Conservation (phyloP, 2,797 vertebrate species). For the Phalloptychus januarius region DNA sequence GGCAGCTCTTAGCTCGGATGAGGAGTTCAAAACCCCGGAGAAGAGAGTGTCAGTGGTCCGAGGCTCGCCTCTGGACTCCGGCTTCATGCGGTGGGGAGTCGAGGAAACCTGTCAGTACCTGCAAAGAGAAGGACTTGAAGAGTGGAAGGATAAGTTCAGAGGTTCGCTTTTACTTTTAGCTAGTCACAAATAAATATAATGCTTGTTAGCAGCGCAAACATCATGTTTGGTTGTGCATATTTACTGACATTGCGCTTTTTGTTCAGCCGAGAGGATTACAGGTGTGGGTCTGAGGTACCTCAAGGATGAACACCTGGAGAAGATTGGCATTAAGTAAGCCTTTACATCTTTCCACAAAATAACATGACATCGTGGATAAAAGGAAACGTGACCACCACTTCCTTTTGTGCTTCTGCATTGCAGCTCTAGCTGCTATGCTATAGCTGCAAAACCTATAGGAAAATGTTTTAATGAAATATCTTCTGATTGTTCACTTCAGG, state of each 20-base stretch:
- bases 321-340: constrained; percentile 77
- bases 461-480: not conserved
- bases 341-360: no score
- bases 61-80: constrained; percentile 3
- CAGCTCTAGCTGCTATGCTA: not conserved
- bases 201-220: not conserved
- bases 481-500: constrained; percentile 37
- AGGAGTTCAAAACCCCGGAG: constrained; percentile 63
- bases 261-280: constrained; percentile 67
- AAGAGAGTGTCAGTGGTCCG: constrained; percentile 43
- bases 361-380: not conserved
- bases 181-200: not conserved
- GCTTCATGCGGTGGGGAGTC: constrained; percentile 69
- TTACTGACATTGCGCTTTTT: not conserved
- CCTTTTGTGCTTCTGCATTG: not conserved
- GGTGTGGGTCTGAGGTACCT: constrained; percentile 65
- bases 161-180: constrained; percentile 51
- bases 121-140: constrained; percentile 44
- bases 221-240: not conserved
- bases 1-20: accelerated
- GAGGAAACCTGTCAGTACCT: constrained; percentile 73
- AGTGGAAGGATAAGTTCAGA: constrained; percentile 66
- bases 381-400: not conserved
- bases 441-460: no score
- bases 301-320: constrained; percentile 62